Evolutionary conservation across 2,888 invertebrate genomes (phyloP).

Genomic region (Tinea trinotella): DNA sequence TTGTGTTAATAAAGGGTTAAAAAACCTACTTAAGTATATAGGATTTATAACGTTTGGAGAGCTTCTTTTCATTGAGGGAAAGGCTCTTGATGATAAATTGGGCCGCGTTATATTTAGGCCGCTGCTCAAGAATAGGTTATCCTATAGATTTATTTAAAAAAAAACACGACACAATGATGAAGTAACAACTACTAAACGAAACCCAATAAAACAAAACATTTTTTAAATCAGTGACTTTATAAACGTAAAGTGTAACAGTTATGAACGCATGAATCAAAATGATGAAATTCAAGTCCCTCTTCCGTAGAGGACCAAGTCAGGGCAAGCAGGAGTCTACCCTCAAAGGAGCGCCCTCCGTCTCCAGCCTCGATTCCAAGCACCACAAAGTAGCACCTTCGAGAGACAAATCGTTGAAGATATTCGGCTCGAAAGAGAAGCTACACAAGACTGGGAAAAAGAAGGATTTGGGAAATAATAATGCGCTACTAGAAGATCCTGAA

Average conservation of each 20-base stretch:
- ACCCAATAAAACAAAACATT: not conserved
- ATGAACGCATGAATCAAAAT: constrained; percentile 64
- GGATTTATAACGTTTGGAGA: no score
- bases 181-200: no score
- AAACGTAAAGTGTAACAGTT: constrained; percentile 9
- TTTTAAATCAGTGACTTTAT: constrained; percentile 14
- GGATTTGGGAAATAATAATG: constrained; percentile 64
- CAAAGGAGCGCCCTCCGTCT: constrained; percentile 76
- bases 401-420: constrained; percentile 62
- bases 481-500: constrained; percentile 63
- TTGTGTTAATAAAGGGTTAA: no score
- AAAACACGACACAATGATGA: no score
- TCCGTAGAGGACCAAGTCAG: constrained; percentile 86
- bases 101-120: no score
- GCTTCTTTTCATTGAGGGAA: no score
- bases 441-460: constrained; percentile 62
- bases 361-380: constrained; percentile 76
- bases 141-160: no score
- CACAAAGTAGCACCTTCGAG: constrained; percentile 65
- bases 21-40: no score
- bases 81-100: no score
- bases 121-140: no score
- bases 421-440: constrained; percentile 68
- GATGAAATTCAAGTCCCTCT: constrained; percentile 94
- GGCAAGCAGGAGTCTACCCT: constrained; percentile 67